Evolutionary conservation across 2,797 vertebrate genomes (phyloP), one percentile per base, ranked within the genome.

Genomic region (Gadopsis bispinosus): DNA sequence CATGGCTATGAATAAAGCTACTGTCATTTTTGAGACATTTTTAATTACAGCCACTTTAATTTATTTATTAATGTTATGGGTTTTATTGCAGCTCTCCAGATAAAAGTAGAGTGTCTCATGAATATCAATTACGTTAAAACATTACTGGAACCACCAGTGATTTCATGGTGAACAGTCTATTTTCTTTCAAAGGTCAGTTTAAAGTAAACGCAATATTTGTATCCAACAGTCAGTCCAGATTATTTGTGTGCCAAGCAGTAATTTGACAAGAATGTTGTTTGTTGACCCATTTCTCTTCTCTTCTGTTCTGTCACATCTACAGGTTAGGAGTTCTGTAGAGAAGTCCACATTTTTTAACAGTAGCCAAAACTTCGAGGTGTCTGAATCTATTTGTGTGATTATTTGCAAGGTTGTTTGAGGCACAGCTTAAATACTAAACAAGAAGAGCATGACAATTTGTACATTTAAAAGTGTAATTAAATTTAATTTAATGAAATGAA

Each of bases 221-320:
- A 73, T 73, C 33, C 64, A 68, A 39, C 72, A 76, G 78, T 76
- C 66, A 61, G 33, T 31, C 33, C 12, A 41, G 33, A 37, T 81
- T 77, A 62, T 79, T 69, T 69, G 70, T 59, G 35, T 56, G 19
- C 47, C 13, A 2, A 19, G 55, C 50, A 29, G 60, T 43, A 72
- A 76, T 69, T 78, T 75, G 41, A 78, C 79, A 61, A 70, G 45
- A 45, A 55, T 66, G 35, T 53, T 71, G 56, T 81, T 81, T 80
- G 61, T 72, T 77, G 50, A 66, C 26, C n/a, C 19, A 45, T 63
- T 53, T 69, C 62, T 56, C 67, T 45, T n/a, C 54, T 54, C 3
- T 64, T 61, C 45, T 59, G 41, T 68, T 69, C 64, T 73, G 53
- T 60, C 54, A 54, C 35, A 39, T 50, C 13, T 55, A 54, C 60